These are phyloP conservation scores for Rhyacophila evoluta DNA, from an alignment of 2,888 invertebrate genomes.

Conservation along the genomic window DNA sequence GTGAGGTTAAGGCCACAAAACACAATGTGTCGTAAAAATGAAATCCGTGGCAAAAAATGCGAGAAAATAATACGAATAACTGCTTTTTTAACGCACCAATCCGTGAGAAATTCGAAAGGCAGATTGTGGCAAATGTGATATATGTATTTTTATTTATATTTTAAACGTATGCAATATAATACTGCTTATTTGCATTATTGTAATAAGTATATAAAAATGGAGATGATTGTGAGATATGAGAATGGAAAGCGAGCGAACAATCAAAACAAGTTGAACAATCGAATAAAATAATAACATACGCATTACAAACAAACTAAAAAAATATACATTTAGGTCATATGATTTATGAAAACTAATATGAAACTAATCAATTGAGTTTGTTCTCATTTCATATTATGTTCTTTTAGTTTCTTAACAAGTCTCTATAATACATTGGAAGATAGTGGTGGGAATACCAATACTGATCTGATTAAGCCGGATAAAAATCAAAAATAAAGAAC, in stretches of 20 bases:
- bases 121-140: background rate
- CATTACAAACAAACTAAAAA: too few species aligned
- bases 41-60: background rate
- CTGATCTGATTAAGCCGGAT: too few species aligned
- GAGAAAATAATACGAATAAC: background rate
- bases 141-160: too few species aligned
- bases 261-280: background rate
- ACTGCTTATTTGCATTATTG: background rate
- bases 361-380: background rate
- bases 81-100: background rate
- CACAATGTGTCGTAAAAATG: conserved; percentile 13
- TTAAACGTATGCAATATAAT: background rate
- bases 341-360: background rate
- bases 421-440: too few species aligned
- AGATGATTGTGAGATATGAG: conserved; percentile 1
- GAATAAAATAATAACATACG: background rate
- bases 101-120: conserved; percentile 18
- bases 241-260: background rate
- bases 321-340: background rate
- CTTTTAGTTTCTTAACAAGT: too few species aligned
- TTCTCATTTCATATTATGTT: too few species aligned
- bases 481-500: too few species aligned
- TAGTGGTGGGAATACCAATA: too few species aligned
- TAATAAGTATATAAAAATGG: background rate
- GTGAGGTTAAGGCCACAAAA: background rate